Base-by-base conservation (phyloP, 1,140 invertebrate genomes). In the Rhagoletis pomonella region DNA sequence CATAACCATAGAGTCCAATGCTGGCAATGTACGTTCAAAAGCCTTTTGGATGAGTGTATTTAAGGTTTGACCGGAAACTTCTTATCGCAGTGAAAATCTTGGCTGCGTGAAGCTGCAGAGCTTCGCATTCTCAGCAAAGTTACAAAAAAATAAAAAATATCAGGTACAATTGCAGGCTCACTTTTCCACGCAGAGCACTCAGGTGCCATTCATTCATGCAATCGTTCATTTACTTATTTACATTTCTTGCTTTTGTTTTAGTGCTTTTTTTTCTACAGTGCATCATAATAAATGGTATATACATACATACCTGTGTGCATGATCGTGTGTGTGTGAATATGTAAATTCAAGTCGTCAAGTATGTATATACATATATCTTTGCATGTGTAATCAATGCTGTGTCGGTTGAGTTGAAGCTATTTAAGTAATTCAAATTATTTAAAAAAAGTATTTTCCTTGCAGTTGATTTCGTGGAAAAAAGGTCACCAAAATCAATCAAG, bases 41-140 rank as follows among this genome's bases (percentile, higher is more conserved):
- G 47, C 73, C 3, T 55, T 81, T 81, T 81, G 42, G 47, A 55
- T 81, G 47, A 81, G 17, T 81, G 73, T 55, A 81, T 81, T 81
- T 81, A 81, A 81, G 73, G 73, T 81, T 62, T 86, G 85, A 58
- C 55, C 55, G 85, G 85, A 86, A 86, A 86, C 29, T 86, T 65
- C 85, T 86, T 86, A 86, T 86, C 85, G 60, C 62, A 62, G 59
- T 44, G 85, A 86, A 86, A 44, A 86, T 86, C 85, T 81, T 55
- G 47, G n/a, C 50, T 81, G 73, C 73, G 12, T 73, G 42, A 73
- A 81, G 73, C 73, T 73, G 67, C 67, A 73, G 42, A 42, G 44
- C 67, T 73, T 73, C 67, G 10, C 12, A 55, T 81, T 2, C 73
- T 81, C 73, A 81, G 44, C 67, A 44, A 47, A 73, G 44, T 44